Evolutionary conservation across 2,113 vertebrate species (phyloP), one percentile per base, ranked within the genome.

Genomic region (Melanerpes aurifrons): DNA sequence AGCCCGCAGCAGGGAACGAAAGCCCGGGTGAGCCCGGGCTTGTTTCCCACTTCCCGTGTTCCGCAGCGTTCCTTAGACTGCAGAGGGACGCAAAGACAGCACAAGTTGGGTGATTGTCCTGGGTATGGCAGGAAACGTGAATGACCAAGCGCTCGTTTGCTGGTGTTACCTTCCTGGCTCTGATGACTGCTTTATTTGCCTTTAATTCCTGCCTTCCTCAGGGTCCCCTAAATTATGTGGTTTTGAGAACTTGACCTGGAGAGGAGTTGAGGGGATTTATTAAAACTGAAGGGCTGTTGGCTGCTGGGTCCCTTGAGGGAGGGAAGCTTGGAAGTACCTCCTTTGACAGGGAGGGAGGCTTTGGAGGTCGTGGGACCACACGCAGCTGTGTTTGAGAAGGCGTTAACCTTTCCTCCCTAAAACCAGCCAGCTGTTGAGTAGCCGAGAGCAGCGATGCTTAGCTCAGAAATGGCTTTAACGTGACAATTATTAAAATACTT

Each of bases 361-460:
- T 20, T 3, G 9, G 91, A 82, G 90, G 89, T 35, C 19, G 67
- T 48, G 83, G 83, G 94, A 92, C 96, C 96, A 89, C 95, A 63
- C 86, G 28, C 88, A 58, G 71, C 10, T 43, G 85, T 28, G 84
- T 69, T 70, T n/a, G 66, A 87, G 89, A 89, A 91, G 87, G 82
- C 29, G 35, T 43, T 69, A 43, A 72, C 89, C 92, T 94, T 57
- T 68, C 84, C 56, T 73, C 81, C 5, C 20, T 22, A 10, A 45
- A 68, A 45, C 5, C 80, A 61, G 77, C 80, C 93, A 69, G 91
- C 70, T 92, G 93, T 3, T 15, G 87, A 86, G 73, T 1, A 16
- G 88, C 92, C 86, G 50, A 3, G 16, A 67, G 73, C 57, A 35
- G 89, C 17, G 3, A 28, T 20, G 6, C 84, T 77, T 40, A 35